Percentiles rank a stretch among this genome's conserved stretches.
Evolutionary conservation across 2,888 invertebrate genomes (phyloP).

Genomic region (Graphium colonna): DNA sequence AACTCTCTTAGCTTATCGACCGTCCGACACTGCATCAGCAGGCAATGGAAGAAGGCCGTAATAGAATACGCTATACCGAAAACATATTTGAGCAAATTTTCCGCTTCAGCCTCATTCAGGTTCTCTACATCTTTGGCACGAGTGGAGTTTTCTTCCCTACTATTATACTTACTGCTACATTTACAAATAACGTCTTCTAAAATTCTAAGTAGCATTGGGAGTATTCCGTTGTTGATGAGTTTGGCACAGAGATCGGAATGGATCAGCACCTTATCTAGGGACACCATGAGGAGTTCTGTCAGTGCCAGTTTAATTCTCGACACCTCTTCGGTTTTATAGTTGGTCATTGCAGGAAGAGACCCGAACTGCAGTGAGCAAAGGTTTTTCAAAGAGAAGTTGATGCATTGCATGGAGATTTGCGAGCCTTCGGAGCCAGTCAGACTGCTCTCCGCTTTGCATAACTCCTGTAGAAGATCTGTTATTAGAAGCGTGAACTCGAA

Average conservation of each 20-base stretch:
- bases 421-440: conserved; percentile 75
- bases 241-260: conserved; percentile 77
- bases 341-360: conserved; percentile 53
- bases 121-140: conserved; percentile 42
- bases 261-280: conserved; percentile 76
- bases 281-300: conserved; percentile 78
- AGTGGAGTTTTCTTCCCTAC: conserved; percentile 37
- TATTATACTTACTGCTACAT: conserved; percentile 44
- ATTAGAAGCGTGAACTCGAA: conserved; percentile 80
- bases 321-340: conserved; percentile 52
- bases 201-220: conserved; percentile 81
- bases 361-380: conserved; percentile 81
- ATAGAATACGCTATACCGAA: conserved; percentile 81
- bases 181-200: conserved; percentile 78
- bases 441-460: conserved; percentile 75
- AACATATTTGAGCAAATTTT: conserved; percentile 78
- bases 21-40: conserved; percentile 76
- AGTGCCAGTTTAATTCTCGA: conserved; percentile 77
- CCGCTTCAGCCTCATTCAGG: conserved; percentile 60
- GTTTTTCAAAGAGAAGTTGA: conserved; percentile 81
- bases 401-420: conserved; percentile 78
- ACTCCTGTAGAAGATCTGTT: conserved; percentile 75
- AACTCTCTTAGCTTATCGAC: conserved; percentile 78
- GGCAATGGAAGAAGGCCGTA: conserved; percentile 79
- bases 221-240: conserved; percentile 79